Evolutionary conservation across 2,797 vertebrate species (phyloP).

Genomic region (Phalanger gymnotis): DNA sequence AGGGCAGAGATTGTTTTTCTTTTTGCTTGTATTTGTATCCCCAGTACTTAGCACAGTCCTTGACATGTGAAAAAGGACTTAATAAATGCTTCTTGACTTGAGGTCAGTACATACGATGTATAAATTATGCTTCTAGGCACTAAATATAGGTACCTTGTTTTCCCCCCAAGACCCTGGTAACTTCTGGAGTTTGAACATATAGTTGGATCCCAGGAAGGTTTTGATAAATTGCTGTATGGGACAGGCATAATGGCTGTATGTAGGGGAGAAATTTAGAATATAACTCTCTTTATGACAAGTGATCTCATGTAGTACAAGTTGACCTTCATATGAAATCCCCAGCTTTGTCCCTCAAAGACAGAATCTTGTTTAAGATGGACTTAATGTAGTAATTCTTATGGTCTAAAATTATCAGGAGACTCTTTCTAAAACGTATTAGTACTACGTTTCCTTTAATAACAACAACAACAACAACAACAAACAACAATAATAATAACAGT

Average conservation of each 20-base stretch:
- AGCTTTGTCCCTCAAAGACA: neutral
- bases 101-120: neutral
- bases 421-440: neutral
- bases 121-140: neutral
- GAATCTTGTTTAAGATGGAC: neutral
- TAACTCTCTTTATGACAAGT: neutral
- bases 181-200: neutral
- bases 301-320: neutral
- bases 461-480: neutral
- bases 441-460: neutral
- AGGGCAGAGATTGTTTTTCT: neutral
- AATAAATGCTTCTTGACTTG: neutral
- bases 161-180: neutral
- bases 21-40: neutral
- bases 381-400: neutral
- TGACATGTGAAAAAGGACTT: neutral
- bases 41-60: neutral
- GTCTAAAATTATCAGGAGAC: neutral
- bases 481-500: too few relatives aligned
- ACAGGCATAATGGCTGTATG: neutral
- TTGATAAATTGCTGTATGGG: neutral
- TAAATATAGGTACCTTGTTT: neutral
- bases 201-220: neutral
- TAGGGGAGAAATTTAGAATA: neutral
- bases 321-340: neutral